Base-by-base conservation (phyloP, 2,797 vertebrate genomes). In the Aotus griseimembra region DNA sequence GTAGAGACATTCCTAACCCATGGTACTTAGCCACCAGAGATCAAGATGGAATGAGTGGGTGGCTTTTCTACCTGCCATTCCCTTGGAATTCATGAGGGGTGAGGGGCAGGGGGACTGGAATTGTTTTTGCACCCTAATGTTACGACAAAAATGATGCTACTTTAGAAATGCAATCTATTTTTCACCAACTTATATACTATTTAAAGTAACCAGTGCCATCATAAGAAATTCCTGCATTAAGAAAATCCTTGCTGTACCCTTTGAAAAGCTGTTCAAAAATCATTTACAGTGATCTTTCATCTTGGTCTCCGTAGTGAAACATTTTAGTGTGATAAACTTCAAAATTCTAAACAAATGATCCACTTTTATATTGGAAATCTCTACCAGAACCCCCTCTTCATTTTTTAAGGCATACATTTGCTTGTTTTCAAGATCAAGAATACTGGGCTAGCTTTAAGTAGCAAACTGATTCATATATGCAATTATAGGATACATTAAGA, bases 391-490 rank as follows among this genome's bases (percentile, higher is more conserved):
- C 30, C 15, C 39, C 50, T 61, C 39, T 92, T 96, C 64, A 17
- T 73, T 95, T 94, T 89, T 92, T 90, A 17, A 86, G 28, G 26
- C 61, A 61, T 73, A 1, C 0, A 20, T 0, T 67, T 92, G 64
- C 94, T 95, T 93, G 46, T 80, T 91, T 95, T 81, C 92, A 41
- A 91, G 90, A 97, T 88, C 87, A 2, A 52, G 94, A 97, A 73
- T 80, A 82, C 58, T 90, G 82, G 46, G 50, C 92, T 92, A 93
- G 93, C 97, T 96, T 97, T 97, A 97, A 97, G 77, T 81, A 94
- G 94, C 92, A 91, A 79, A 96, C 92, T 93, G 93, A 96, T 94
- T 95, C 97, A 97, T 97, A 94, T 39, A 84, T 96, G 95, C 96
- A 95, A 33, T 86, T 93, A 70, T 81, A 94, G 91, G 97, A 91